Conservation (phyloP, 2,797 vertebrate species). For the Malurus splendens region DNA sequence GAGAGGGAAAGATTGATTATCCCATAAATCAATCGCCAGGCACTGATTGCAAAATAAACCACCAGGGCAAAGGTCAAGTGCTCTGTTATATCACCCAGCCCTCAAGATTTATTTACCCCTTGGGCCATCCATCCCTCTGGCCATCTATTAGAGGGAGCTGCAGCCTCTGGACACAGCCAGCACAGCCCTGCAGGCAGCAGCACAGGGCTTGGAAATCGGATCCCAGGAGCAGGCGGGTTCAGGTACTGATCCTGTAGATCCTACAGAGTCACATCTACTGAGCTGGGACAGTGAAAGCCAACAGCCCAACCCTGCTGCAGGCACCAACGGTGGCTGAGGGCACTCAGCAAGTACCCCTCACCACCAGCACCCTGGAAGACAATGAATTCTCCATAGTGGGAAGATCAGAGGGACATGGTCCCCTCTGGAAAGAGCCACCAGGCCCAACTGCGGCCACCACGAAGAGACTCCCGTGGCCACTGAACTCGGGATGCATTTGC, state of each 20-base stretch:
- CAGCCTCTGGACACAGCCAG: neutral
- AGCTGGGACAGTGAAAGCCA: neutral
- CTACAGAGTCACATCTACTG: neutral
- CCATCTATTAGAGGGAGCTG: neutral
- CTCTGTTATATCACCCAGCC: conserved; percentile 11
- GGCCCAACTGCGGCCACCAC: neutral
- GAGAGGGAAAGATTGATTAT: conserved; percentile 14
- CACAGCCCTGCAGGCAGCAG: neutral
- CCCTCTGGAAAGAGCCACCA: neutral
- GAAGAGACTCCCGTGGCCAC: rapidly evolving
- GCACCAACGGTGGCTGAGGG: neutral
- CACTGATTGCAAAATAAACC: conserved; percentile 38
- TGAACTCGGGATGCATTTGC: neutral
- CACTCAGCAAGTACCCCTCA: neutral
- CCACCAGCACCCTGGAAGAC: neutral
- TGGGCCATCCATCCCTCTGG: neutral
- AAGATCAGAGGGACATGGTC: rapidly evolving
- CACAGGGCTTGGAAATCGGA: neutral
- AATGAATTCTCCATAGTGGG: neutral
- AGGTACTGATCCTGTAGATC: neutral
- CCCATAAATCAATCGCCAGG: conserved; percentile 17
- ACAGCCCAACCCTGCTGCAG: neutral
- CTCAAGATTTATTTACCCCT: conserved; percentile 26
- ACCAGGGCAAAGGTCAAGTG: conserved; percentile 12
- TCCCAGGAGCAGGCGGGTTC: neutral